A percentile compares a stretch with the other conserved stretches of the same genome.
These are phyloP conservation scores for Micrasema minimum DNA, from an alignment of 1,140 invertebrate genomes.

Conservation along the genomic window DNA sequence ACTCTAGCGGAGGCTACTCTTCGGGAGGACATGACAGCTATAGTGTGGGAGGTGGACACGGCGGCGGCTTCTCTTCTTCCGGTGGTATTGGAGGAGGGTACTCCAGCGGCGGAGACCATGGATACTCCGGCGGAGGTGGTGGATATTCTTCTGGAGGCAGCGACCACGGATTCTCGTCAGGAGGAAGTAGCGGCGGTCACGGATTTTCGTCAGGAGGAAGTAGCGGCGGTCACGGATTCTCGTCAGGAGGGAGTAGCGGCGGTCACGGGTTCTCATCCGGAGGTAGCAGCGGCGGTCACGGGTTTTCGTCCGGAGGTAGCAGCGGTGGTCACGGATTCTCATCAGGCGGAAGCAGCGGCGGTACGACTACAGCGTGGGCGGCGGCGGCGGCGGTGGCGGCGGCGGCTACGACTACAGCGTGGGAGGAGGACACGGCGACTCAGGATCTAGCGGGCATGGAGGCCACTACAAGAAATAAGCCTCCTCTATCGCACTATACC, in stretches of 20 bases:
- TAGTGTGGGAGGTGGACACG: slow-evolving; percentile 25
- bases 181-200: no score
- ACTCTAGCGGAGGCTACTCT: slow-evolving; percentile 16
- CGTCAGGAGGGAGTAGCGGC: slow-evolving; percentile 18
- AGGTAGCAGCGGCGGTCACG: slow-evolving; percentile 25
- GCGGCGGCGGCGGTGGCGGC: neutral
- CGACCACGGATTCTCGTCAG: no score
- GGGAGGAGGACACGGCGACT: slow-evolving; percentile 5
- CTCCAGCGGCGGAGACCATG: slow-evolving; percentile 16
- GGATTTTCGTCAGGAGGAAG: slow-evolving; percentile 21
- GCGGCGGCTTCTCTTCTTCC: slow-evolving; percentile 23
- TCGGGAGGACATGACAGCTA: slow-evolving; percentile 26
- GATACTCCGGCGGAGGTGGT: neutral
- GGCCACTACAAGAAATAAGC: slow-evolving; percentile 31
- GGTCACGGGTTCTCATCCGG: slow-evolving; percentile 7
- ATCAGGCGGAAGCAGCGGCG: slow-evolving; percentile 34
- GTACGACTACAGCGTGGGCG: slow-evolving; percentile 41
- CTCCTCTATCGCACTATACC: neutral
- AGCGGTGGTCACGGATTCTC: slow-evolving; percentile 34
- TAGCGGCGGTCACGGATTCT: slow-evolving; percentile 24
- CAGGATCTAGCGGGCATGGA: slow-evolving; percentile 9
- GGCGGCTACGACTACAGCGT: slow-evolving; percentile 29
- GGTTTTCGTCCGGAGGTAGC: slow-evolving; percentile 33
- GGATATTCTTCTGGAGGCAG: neutral
- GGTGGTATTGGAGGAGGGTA: slow-evolving; percentile 10